Evolutionary conservation across 2,888 invertebrate genomes (phyloP), one percentile per base, ranked within the genome.

Genomic region (Plutella xylostella): DNA sequence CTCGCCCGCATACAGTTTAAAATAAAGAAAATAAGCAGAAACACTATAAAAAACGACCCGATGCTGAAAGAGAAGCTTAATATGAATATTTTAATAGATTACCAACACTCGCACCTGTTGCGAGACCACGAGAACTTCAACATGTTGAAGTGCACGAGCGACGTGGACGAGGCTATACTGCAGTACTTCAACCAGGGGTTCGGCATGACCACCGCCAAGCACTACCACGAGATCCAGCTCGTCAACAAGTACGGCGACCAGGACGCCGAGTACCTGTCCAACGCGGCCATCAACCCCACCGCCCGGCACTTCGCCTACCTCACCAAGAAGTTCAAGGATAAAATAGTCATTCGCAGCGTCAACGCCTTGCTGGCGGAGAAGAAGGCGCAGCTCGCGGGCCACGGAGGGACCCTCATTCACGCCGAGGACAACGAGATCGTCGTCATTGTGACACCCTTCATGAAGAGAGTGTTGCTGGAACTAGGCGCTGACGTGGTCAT

Each of bases 1-100:
- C 47, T 43, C 33, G 68, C 68, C 2, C 56, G 54, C 44, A 54
- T 68, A 6, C 60, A 65, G 28, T 66, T 68, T 28, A 57, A 54
- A 55, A 33, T 65, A 9, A 66, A 62, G 46, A 48, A 58, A 19
- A 55, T 55, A 0, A 58, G 57, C 48, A 55, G 52, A 15, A 56
- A 61, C 45, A 65, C 62, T 1, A 54, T 57, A 1, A 64, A 43
- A 43, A 65, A 60, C 45, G 62, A 65, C 25, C 47, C 48, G 11
- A 35, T 48, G 18, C 43, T 65, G n/a, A 57, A 46, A 9, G 48
- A 57, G 3, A 58, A 61, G 9, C 48, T 65, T 20, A 65, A 66
- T 45, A 37, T 64, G 50, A 53, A 43, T 1, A 57, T 60, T 4
- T 6, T 25, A 1, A 53, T 63, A 42, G 50, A 60, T n/a, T 65